Percentiles rank a stretch among this genome's conserved stretches.
These are phyloP conservation scores for Onychorhynchus coronatus DNA, from an alignment of 2,113 vertebrate genomes.

Conservation along the genomic window DNA sequence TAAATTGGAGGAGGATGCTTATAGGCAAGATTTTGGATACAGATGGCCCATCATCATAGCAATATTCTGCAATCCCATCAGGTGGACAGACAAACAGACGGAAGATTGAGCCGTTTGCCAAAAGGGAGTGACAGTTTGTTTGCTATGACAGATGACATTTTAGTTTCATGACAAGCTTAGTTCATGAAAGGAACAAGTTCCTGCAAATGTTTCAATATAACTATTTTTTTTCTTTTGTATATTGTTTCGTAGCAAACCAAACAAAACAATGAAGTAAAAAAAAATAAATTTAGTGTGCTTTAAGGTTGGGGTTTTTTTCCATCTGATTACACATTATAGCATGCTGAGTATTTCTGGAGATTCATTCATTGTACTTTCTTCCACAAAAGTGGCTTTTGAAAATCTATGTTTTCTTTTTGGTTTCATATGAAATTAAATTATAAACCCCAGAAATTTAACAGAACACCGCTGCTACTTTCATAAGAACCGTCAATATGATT, in stretches of 20 bases:
- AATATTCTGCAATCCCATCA: not conserved
- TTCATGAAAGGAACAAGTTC: not conserved
- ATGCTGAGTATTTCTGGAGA: not conserved
- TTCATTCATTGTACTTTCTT: not conserved
- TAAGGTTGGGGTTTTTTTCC: rapidly evolving
- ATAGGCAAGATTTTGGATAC: not conserved
- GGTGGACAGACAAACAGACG: not conserved
- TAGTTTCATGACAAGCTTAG: not conserved
- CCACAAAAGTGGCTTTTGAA: not conserved
- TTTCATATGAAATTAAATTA: not conserved
- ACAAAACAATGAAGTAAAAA: not conserved
- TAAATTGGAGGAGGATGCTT: not conserved
- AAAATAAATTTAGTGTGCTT: not conserved
- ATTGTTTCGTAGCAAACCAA: not conserved
- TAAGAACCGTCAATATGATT: not conserved
- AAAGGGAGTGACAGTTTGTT: not conserved
- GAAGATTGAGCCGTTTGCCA: not conserved
- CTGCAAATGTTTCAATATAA: not conserved
- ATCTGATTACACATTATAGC: not conserved
- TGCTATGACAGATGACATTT: not conserved
- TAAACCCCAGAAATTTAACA: not conserved
- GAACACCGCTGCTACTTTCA: not conserved
- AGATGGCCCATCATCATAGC: not conserved
- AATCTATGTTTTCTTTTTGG: not conserved
- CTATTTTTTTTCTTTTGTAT: not conserved